Evolutionary conservation across 2,113 vertebrate genomes (phyloP).

Genomic region (Ploceus nigricollis): DNA sequence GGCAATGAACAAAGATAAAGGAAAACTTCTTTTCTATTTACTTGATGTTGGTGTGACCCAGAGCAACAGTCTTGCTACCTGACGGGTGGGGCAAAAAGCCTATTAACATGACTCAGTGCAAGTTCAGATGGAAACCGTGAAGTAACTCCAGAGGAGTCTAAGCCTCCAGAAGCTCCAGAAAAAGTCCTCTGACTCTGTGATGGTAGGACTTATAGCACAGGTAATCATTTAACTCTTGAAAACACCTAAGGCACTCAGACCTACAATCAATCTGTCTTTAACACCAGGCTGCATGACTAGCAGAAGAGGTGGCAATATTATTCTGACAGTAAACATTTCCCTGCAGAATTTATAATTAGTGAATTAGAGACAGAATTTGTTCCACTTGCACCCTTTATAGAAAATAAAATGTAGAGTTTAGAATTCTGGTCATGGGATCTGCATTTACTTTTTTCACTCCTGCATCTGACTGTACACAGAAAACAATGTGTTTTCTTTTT

Average conservation of each 20-base stretch:
- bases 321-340: not conserved
- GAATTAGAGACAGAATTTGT: not conserved
- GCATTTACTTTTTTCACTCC: not conserved
- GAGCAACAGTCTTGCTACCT: conserved; percentile 15
- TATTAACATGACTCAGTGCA: conserved; percentile 3
- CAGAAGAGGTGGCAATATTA: not conserved
- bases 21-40: conserved; percentile 12
- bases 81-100: conserved; percentile 24
- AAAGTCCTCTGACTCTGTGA: not conserved
- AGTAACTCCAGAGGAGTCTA: not conserved
- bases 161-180: conserved; percentile 14
- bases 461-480: not conserved
- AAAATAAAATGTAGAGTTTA: not conserved
- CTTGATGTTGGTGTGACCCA: conserved; percentile 23
- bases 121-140: conserved; percentile 49
- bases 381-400: not conserved
- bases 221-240: not conserved
- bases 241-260: not conserved
- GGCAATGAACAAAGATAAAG: conserved; percentile 6
- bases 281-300: not conserved
- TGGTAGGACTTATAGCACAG: not conserved
- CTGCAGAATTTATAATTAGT: not conserved
- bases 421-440: not conserved
- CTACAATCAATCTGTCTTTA: rapidly evolving
- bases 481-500: not conserved